Evolutionary conservation across 2,888 invertebrate genomes (phyloP).

Genomic region (Cosmorhoe ocellata): DNA sequence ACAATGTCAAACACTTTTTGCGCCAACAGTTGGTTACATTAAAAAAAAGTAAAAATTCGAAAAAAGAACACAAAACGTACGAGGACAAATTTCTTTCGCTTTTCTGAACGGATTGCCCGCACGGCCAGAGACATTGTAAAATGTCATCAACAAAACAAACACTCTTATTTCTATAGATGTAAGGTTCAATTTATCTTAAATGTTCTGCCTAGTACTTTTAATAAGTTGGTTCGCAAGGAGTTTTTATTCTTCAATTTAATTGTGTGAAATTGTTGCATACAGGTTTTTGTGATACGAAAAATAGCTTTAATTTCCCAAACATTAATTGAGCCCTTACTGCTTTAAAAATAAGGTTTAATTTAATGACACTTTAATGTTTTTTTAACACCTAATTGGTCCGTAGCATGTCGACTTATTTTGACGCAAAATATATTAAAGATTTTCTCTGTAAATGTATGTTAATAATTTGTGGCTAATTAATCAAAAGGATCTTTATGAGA

Average conservation of each 20-base stretch:
- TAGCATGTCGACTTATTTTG: constrained; percentile 34
- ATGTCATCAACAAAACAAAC: not conserved
- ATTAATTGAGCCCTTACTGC: not conserved
- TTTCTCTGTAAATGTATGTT: constrained; percentile 26
- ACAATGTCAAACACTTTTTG: constrained; percentile 76
- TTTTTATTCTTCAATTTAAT: constrained; percentile 71
- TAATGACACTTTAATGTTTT: not conserved
- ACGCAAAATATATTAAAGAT: constrained; percentile 31
- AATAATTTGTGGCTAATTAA: no score
- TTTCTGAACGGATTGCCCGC: constrained; percentile 53
- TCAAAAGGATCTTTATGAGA: no score
- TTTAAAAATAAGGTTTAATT: constrained; percentile 8
- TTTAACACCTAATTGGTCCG: constrained; percentile 43
- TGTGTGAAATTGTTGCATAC: constrained; percentile 73
- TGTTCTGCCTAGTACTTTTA: no score
- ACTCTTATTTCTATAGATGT: not conserved
- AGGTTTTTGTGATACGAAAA: constrained; percentile 52
- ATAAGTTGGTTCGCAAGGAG: constrained; percentile 45
- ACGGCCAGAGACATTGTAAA: constrained; percentile 15
- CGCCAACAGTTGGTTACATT: constrained; percentile 60
- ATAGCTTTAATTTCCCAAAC: constrained; percentile 4
- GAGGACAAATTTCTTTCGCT: constrained; percentile 77
- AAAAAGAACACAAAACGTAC: constrained; percentile 51
- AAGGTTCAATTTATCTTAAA: constrained; percentile 13
- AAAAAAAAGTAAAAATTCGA: constrained; percentile 42